A percentile compares a stretch with the other conserved stretches of the same genome.
Evolutionary conservation across 2,888 invertebrate species (phyloP).

Genomic region (Rotaria macrura): DNA sequence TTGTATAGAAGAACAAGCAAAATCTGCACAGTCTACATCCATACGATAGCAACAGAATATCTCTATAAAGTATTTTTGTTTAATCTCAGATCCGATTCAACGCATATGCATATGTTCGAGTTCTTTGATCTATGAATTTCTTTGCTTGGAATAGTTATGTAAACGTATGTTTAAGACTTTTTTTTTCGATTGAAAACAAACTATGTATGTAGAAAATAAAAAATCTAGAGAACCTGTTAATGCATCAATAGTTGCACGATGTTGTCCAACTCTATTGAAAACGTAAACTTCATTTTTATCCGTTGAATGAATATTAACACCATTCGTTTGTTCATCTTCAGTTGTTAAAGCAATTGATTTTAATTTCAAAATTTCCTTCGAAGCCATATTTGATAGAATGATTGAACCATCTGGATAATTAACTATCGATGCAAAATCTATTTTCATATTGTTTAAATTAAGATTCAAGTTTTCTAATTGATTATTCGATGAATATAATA

Average conservation of each 20-base stretch:
- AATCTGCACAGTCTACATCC: too few relatives aligned
- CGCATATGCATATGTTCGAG: too few relatives aligned
- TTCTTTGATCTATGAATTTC: too few relatives aligned
- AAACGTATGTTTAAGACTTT: too few relatives aligned
- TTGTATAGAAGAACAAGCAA: too few relatives aligned
- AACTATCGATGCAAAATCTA: conserved; percentile 7
- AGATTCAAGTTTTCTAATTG: conserved; percentile 21
- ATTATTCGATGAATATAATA: conserved; percentile 17
- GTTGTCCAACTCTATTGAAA: conserved; percentile 70
- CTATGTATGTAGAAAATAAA: too few relatives aligned
- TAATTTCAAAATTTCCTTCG: conserved; percentile 22
- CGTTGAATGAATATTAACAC: conserved; percentile 83
- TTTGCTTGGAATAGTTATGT: too few relatives aligned
- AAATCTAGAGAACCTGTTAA: too few relatives aligned
- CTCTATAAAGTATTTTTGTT: too few relatives aligned
- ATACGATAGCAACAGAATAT: too few relatives aligned
- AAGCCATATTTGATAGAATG: conserved; percentile 82
- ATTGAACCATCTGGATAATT: conserved; percentile 66
- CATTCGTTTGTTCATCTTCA: conserved; percentile 36
- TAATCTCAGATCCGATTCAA: too few relatives aligned
- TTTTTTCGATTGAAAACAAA: too few relatives aligned
- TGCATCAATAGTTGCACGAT: conserved; percentile 81
- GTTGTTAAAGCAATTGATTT: conserved; percentile 19
- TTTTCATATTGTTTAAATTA: not conserved
- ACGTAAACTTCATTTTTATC: conserved; percentile 72